Evolutionary conservation across 1,140 invertebrate species (phyloP).

Genomic region (Sarcophaga peregrina): DNA sequence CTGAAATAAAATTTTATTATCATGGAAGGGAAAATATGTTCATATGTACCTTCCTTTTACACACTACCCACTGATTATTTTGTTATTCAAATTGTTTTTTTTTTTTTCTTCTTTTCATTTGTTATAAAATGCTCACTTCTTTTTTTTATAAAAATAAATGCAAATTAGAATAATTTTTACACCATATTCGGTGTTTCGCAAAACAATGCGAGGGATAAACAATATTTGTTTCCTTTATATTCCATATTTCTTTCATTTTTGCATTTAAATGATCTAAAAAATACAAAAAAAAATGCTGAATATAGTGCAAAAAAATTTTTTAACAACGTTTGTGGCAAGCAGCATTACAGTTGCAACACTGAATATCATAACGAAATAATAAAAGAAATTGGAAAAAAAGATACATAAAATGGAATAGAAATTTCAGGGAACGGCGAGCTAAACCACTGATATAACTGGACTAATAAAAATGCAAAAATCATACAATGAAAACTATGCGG

Average conservation of each 20-base stretch:
- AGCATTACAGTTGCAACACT: not conserved
- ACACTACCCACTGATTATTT: not conserved
- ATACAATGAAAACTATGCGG: no score
- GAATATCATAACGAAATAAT: not conserved
- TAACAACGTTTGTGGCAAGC: not conserved
- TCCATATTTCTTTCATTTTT: not conserved
- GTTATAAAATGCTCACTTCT: no score
- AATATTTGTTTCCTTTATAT: not conserved
- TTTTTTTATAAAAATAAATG: not conserved
- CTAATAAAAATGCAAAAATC: constrained; percentile 2
- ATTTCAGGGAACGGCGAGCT: not conserved
- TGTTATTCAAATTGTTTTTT: not conserved
- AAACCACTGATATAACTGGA: not conserved
- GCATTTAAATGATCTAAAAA: not conserved
- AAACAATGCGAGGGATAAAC: not conserved
- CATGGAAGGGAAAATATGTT: no score
- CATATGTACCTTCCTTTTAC: no score
- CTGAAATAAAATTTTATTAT: no score
- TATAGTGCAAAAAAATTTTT: not conserved
- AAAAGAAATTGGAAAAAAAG: no score
- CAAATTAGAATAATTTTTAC: not conserved
- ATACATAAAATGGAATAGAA: no score
- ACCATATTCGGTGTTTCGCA: not conserved
- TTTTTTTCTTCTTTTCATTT: not conserved
- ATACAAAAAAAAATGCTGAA: not conserved